Percentiles rank a stretch among this genome's conserved stretches.
phyloP scores from a whole-genome alignment of 2,797 vertebrate species.

The Phoxinus dragarum region DNA sequence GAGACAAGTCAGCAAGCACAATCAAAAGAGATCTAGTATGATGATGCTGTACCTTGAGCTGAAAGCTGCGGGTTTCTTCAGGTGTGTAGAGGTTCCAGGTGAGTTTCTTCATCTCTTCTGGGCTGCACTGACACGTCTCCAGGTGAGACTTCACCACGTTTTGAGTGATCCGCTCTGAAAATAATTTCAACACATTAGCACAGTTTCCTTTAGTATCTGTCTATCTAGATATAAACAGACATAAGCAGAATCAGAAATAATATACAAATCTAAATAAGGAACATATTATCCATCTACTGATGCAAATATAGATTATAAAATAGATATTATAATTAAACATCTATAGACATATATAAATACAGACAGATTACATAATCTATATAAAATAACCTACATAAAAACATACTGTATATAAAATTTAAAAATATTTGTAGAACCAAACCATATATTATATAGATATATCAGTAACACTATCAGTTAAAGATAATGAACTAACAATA shows the following conservation, averaged over 20 bases:
- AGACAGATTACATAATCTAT: not conserved
- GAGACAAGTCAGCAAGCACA: not conserved
- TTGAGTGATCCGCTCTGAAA: conserved; percentile 86
- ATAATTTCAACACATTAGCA: conserved; percentile 31
- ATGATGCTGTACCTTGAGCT: conserved; percentile 81
- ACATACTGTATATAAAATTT: not conserved
- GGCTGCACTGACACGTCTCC: conserved; percentile 91
- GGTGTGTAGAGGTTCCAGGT: conserved; percentile 86
- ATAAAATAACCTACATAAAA: not conserved
- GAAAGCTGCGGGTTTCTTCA: conserved; percentile 85
- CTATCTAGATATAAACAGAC: not conserved
- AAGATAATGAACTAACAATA: not conserved
- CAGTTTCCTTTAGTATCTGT: conserved; percentile 1
- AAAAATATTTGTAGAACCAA: not conserved
- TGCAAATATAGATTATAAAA: not conserved
- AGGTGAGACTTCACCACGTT: conserved; percentile 89
- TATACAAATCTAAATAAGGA: not conserved
- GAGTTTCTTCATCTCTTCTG: conserved; percentile 87
- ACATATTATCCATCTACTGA: not conserved
- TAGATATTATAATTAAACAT: not conserved
- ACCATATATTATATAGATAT: not conserved
- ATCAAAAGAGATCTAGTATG: not conserved
- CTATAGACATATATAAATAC: not conserved
- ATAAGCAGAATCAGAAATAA: not conserved
- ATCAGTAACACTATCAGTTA: not conserved